Percentiles rank a stretch among this genome's conserved stretches.
Conservation (phyloP, 2,113 vertebrate genomes). For the Mormyrus iriodes region DNA sequence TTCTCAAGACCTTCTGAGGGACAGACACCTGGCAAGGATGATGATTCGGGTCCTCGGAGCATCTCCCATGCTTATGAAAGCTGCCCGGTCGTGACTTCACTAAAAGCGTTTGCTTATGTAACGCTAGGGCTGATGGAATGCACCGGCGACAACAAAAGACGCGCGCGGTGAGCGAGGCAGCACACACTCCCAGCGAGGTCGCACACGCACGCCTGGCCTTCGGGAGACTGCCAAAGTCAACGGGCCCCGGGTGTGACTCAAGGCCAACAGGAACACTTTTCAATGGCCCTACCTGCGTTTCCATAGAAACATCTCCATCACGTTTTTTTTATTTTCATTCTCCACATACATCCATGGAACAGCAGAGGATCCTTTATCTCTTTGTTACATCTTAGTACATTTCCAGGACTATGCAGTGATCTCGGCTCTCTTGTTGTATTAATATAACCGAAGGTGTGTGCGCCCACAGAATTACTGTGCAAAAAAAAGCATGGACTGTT, state of each 20-base stretch:
- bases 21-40: neutral
- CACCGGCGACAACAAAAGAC: neutral
- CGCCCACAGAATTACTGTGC: neutral
- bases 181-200: neutral
- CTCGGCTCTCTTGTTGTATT: neutral
- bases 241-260: constrained; percentile 18
- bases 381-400: constrained; percentile 34
- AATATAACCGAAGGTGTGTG: constrained; percentile 5
- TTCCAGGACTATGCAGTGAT: constrained; percentile 20
- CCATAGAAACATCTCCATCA: constrained; percentile 39
- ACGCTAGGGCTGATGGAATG: constrained; percentile 17
- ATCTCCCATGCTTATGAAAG: neutral
- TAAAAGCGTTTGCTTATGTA: neutral
- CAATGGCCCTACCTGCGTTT: constrained; percentile 42
- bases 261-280: neutral
- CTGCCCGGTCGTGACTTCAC: neutral
- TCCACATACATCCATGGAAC: constrained; percentile 28
- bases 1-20: neutral
- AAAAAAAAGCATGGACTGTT: neutral
- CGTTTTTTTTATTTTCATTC: constrained; percentile 30
- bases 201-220: neutral
- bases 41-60: neutral
- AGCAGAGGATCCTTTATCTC: constrained; percentile 35
- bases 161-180: neutral
- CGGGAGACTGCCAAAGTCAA: constrained; percentile 3